A percentile compares a stretch with the other conserved stretches of the same genome.
Evolutionary conservation across 1,140 invertebrate species (phyloP).

Genomic region (Chelonus insularis): DNA sequence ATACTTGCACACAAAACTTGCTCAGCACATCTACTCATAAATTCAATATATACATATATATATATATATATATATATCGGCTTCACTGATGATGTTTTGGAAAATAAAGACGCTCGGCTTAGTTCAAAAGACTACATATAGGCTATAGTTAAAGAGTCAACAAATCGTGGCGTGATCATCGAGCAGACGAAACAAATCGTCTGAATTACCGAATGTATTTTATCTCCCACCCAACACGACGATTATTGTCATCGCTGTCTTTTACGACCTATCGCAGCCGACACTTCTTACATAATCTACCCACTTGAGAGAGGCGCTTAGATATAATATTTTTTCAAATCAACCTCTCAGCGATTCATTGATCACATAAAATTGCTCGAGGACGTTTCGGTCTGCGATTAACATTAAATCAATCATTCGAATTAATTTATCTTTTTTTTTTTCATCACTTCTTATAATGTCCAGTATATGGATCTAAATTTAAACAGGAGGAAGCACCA

Average conservation of each 20-base stretch:
- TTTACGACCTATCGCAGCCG: neutral
- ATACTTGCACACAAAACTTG: too few species aligned
- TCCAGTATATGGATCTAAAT: too few species aligned
- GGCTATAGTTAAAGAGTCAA: too few species aligned
- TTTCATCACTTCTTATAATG: slow-evolving; percentile 44
- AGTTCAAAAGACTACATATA: too few species aligned
- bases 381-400: neutral
- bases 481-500: too few species aligned
- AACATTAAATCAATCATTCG: neutral
- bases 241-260: neutral
- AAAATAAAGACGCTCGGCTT: too few species aligned
- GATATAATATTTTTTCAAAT: slow-evolving; percentile 28
- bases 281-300: slow-evolving; percentile 7
- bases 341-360: slow-evolving; percentile 38
- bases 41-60: too few species aligned
- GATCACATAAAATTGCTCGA: slow-evolving; percentile 31
- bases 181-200: too few species aligned
- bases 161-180: too few species aligned
- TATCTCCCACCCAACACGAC: neutral
- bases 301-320: neutral
- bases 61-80: too few species aligned
- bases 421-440: neutral
- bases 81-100: too few species aligned
- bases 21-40: too few species aligned
- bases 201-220: neutral